Conservation (phyloP, 2,888 invertebrate species). For the Neoascia interrupta region DNA sequence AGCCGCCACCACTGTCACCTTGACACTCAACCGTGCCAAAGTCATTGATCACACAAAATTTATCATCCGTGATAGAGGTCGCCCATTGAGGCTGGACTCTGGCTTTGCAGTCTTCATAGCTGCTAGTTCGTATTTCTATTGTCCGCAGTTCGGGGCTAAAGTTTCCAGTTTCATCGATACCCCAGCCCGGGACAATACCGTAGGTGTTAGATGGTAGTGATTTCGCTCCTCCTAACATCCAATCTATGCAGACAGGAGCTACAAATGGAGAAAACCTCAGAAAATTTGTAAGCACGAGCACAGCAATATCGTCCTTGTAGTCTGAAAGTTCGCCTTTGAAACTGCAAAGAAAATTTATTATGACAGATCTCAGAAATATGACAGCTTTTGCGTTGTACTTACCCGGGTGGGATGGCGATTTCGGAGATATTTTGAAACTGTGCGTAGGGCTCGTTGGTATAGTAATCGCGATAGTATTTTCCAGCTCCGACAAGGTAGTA, state of each 20-base stretch:
- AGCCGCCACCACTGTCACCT: slow-evolving; percentile 75
- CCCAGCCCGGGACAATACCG: slow-evolving; percentile 72
- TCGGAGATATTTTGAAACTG: slow-evolving; percentile 61
- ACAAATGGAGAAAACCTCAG: slow-evolving; percentile 75
- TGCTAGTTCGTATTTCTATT: slow-evolving; percentile 63
- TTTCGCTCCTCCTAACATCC: slow-evolving; percentile 60
- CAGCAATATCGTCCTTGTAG: slow-evolving; percentile 76
- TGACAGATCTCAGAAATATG: background rate
- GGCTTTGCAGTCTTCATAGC: slow-evolving; percentile 64
- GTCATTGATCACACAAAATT: slow-evolving; percentile 75
- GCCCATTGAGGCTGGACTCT: slow-evolving; percentile 48
- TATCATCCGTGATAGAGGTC: slow-evolving; percentile 73
- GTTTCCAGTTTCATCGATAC: slow-evolving; percentile 41
- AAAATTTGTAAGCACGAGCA: slow-evolving; percentile 73
- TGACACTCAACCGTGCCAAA: slow-evolving; percentile 70
- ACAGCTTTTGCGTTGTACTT: background rate
- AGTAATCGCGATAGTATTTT: slow-evolving; percentile 52
- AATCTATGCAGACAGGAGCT: slow-evolving; percentile 77
- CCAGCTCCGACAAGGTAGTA: slow-evolving; percentile 57
- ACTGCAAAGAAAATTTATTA: slow-evolving; percentile 39
- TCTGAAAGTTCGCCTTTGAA: slow-evolving; percentile 68
- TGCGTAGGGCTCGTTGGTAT: slow-evolving; percentile 29
- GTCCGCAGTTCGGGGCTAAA: slow-evolving; percentile 59
- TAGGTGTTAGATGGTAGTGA: slow-evolving; percentile 8
- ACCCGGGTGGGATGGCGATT: slow-evolving; percentile 55